Base-by-base conservation (phyloP, 2,888 invertebrate genomes). In the Teleiodes luculella region DNA sequence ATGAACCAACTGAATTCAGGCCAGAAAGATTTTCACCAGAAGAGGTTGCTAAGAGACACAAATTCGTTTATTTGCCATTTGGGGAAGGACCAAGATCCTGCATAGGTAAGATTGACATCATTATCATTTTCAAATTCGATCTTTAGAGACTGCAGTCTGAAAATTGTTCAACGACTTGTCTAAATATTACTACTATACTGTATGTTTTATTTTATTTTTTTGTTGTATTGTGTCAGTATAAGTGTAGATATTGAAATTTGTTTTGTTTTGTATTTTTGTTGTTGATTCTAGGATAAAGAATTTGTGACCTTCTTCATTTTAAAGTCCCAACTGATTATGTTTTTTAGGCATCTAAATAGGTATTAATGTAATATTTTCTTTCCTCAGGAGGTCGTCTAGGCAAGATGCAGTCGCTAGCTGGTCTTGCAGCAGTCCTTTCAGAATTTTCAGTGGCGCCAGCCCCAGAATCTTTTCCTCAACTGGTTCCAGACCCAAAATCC, bases 81-180 rank as follows among this genome's bases (percentile, higher is more conserved):
- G 67, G 67, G 16, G 57, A 53, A 30, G 70, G 70, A 14, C 70
- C 67, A 0, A 49, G 68, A 7, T 56, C 55, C 28, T 70, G 70
- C 47, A 61, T 68, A 18, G 70, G 70, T 70, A 54, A 59, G 61
- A 48, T 39, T 36, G n/a, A 3, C 20, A 18, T 41, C n/a, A n/a
- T n/a, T n/a, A n/a, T 20, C 18, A 1, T 11, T 10, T 24, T 24
- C 6, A 4, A 24, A 24, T 24, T 24, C 6, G 3, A 24, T 24
- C 6, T 24, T 6, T 24, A 3, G 24, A 3, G 6, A 24, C n/a
- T 24, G 6, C 24, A 24, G 24, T 24, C 6, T 24, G 24, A 24
- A 24, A 24, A 24, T 24, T 24, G 24, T 24, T 24, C 6, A 4
- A n/a, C n/a, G n/a, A 24, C 3, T 24, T 24, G 24, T 24, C 6